Conservation (phyloP, 2,113 vertebrate species). For the Melospiza georgiana region DNA sequence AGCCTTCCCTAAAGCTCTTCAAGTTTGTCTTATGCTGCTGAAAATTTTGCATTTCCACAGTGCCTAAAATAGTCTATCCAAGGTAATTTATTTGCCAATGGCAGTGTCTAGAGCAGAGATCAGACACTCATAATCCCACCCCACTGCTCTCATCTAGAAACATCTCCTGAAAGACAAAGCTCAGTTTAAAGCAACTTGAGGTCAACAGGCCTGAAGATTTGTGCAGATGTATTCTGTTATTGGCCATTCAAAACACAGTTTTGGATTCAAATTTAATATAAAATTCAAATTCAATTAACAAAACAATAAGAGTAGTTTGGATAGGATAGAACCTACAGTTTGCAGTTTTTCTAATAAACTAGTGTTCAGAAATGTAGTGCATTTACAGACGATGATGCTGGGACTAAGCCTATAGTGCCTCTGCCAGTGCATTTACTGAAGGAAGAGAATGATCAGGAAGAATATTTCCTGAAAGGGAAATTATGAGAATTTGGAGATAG, state of each 20-base stretch:
- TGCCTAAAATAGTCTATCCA: background rate
- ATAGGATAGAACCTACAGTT: background rate
- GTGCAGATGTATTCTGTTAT: background rate
- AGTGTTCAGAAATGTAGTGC: background rate
- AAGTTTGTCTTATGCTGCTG: background rate
- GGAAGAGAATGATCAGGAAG: background rate
- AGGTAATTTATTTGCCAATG: background rate
- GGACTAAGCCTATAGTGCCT: background rate
- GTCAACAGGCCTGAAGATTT: rapidly evolving
- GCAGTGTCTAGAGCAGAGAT: background rate
- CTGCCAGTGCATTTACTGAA: background rate
- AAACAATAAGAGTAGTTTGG: background rate
- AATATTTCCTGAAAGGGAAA: background rate
- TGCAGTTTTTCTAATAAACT: background rate
- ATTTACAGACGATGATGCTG: background rate
- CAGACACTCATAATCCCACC: background rate
- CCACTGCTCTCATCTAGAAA: background rate
- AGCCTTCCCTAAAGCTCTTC: background rate
- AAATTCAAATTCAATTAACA: background rate
- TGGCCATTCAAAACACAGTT: background rate
- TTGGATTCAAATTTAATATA: background rate
- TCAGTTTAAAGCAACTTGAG: background rate
- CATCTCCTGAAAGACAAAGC: background rate
- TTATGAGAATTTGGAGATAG: background rate
- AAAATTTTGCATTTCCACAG: background rate